These are phyloP conservation scores for Burhinus bistriatus DNA, from an alignment of 2,113 vertebrate species.

Conservation along the genomic window DNA sequence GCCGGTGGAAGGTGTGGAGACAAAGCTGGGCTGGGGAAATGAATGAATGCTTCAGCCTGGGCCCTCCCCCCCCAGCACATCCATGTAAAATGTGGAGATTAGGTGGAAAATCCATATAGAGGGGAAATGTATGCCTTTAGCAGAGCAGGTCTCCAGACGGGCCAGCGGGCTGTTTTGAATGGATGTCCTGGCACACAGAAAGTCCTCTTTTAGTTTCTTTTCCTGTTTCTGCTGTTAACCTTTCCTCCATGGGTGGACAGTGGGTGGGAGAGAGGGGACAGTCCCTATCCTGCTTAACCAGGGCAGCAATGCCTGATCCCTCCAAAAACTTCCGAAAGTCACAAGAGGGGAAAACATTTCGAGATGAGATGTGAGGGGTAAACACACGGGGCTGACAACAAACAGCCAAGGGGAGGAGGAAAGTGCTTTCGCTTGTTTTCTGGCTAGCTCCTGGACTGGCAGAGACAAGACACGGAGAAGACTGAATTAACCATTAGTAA, in stretches of 20 bases:
- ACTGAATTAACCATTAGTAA: not conserved
- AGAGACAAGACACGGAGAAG: fast-evolving
- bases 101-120: slow-evolving; percentile 52
- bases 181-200: slow-evolving; percentile 38
- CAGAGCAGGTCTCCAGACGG: slow-evolving; percentile 22
- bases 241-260: not conserved
- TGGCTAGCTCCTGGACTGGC: not conserved
- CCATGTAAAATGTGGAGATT: slow-evolving; percentile 48
- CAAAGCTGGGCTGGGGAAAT: not conserved
- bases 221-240: slow-evolving; percentile 26
- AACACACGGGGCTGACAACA: not conserved
- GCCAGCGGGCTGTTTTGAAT: slow-evolving; percentile 20
- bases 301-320: not conserved
- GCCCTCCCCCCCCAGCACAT: not conserved
- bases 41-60: not conserved
- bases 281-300: not conserved
- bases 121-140: slow-evolving; percentile 49
- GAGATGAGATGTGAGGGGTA: not conserved
- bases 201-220: not conserved
- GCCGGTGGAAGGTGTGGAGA: not conserved
- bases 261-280: not conserved
- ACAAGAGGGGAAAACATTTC: not conserved
- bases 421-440: not conserved
- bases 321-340: not conserved
- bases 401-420: not conserved